Conservation (phyloP, 2,797 vertebrate species). For the Notamacropus eugenii region DNA sequence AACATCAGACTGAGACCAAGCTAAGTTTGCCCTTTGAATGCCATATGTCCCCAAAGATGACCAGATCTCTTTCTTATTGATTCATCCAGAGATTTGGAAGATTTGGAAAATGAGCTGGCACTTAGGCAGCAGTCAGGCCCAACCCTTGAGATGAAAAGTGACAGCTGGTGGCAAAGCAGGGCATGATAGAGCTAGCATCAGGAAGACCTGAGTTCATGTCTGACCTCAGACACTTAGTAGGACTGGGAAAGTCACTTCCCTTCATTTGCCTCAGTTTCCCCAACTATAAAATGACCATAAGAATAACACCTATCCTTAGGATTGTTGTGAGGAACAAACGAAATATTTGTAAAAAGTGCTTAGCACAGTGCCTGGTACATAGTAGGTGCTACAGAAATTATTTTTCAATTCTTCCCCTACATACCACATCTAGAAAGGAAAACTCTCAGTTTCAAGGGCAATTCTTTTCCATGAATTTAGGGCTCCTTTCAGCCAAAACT, state of each 20-base stretch:
- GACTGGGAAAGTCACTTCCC: neutral
- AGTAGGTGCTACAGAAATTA: neutral
- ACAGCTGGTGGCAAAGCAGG: neutral
- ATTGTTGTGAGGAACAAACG: neutral
- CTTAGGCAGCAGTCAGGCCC: conserved; percentile 30
- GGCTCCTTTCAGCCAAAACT: conserved; percentile 23
- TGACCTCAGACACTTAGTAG: neutral
- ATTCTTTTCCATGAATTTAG: neutral
- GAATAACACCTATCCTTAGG: neutral
- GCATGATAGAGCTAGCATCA: neutral
- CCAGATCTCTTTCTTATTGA: conserved; percentile 9
- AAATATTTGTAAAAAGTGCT: neutral
- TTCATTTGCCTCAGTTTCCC: neutral
- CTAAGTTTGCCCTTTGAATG: conserved; percentile 17
- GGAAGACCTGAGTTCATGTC: neutral
- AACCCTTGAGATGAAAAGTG: conserved; percentile 25
- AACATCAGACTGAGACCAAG: neutral
- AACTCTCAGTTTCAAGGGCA: conserved; percentile 23
- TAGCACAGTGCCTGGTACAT: neutral
- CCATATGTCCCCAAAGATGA: neutral
- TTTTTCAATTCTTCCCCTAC: neutral
- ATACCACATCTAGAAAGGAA: conserved; percentile 5
- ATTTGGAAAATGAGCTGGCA: conserved; percentile 3
- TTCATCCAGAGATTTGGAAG: neutral
- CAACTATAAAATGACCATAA: neutral